Base-by-base conservation (phyloP, 2,888 invertebrate genomes). In the Thalpophila matura region DNA sequence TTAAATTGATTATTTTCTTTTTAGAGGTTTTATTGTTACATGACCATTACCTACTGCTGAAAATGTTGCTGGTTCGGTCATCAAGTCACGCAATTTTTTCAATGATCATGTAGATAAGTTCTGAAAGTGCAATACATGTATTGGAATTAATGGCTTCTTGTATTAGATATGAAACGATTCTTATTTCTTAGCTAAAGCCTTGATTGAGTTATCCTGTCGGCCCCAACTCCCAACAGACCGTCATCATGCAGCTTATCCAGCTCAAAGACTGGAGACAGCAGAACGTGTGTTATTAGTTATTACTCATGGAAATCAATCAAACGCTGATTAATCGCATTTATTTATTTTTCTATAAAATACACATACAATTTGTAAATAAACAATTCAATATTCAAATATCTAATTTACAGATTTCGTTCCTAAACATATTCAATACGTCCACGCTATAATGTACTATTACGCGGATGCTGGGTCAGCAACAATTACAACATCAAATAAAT, bases 351-450 rank as follows among this genome's bases (percentile, higher is more conserved):
- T 94, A 93, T 90, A 94, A 95, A 95, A 95, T 94, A 95, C 94
- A 94, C 95, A 93, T 94, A 94, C 92, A 93, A 90, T 94, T 92
- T 95, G 94, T 95, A 95, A 95, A 94, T 94, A 95, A 94, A 92
- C 94, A 93, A 92, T 94, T 93, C 86, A 91, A 88, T 94, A 94
- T 92, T 93, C 85, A 92, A 89, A 88, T 92, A 93, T 91, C 91
- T 92, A 93, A 87, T 90, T 74, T 91, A 90, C 86, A 88, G 86
- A 87, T 89, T 87, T 89, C 86, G 84, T 89, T 89, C 86, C 88
- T 91, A 90, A 87, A 89, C 84, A 86, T 85, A 85, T 68, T 69
- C 40, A 61, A 85, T 86, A 86, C 84, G 81, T 87, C 81, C 87
- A 88, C 86, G 78, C 87, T 87, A 76, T 74, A 53, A 70, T 63